phyloP scores from a whole-genome alignment of 53 echinoderm and acorn worm species.

The Holothuria leucospilota region DNA sequence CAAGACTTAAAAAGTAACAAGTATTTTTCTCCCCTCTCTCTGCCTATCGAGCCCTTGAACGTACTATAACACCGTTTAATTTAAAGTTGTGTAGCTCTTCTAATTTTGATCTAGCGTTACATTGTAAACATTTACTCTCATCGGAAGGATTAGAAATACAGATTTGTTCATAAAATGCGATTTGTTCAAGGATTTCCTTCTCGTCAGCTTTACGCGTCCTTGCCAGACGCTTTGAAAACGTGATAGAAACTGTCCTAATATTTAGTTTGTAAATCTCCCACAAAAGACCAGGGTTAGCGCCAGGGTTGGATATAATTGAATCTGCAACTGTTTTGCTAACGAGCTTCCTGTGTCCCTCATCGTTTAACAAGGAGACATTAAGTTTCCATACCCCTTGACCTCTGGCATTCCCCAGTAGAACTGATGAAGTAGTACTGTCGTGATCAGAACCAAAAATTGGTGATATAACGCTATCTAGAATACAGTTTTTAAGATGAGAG shows the following conservation, averaged over 20 bases:
- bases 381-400: conserved; percentile 12
- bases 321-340: neutral
- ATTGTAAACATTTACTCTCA: neutral
- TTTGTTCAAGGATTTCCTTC: neutral
- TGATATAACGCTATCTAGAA: neutral
- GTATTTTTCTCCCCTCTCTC: conserved; percentile 17
- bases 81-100: neutral
- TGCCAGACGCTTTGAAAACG: neutral
- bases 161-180: neutral
- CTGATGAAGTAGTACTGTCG: neutral
- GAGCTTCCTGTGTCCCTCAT: neutral
- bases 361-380: conserved; percentile 14
- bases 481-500: conserved; percentile 9
- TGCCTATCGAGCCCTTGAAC: conserved; percentile 1
- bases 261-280: no score
- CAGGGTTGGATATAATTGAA: no score
- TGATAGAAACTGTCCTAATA: conserved; percentile 7
- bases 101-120: conserved; percentile 1
- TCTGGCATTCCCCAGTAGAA: conserved; percentile 1
- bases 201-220: conserved; percentile 29
- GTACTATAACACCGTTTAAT: no score
- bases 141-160: neutral
- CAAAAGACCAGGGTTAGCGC: neutral
- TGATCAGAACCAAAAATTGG: conserved; percentile 6
- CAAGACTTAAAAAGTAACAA: neutral